A percentile compares a stretch with the other conserved stretches of the same genome.
Conservation (phyloP, 2,797 vertebrate genomes). For the Gallinago solitaria region DNA sequence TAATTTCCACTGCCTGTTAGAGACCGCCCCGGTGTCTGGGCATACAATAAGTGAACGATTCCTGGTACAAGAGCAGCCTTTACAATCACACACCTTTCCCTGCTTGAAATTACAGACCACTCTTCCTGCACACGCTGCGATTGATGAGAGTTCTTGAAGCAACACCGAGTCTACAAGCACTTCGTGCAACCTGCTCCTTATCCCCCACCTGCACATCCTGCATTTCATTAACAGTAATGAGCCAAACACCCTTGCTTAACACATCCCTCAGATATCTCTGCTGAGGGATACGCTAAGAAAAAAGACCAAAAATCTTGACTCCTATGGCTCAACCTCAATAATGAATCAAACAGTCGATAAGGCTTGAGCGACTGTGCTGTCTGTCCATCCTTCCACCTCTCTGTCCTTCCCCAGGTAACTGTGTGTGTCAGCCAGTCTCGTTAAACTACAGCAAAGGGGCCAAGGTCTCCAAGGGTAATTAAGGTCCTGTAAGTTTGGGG, state of each 20-base stretch:
- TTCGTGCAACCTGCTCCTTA: neutral
- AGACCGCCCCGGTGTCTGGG: fast-evolving
- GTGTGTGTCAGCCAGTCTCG: neutral
- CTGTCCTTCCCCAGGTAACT: neutral
- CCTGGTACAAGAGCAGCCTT: neutral
- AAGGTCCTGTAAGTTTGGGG: neutral
- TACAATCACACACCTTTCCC: neutral
- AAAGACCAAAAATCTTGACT: neutral
- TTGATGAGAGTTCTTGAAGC: neutral
- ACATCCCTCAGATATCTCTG: neutral
- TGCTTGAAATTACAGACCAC: neutral
- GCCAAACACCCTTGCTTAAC: neutral
- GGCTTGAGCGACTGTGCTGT: neutral
- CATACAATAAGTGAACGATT: fast-evolving
- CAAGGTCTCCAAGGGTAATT: neutral
- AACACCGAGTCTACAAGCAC: neutral
- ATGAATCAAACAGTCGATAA: neutral
- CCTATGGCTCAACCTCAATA: neutral
- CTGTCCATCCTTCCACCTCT: neutral
- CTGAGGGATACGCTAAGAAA: neutral
- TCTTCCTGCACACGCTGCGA: fast-evolving
- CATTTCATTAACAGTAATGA: neutral
- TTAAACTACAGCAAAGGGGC: neutral
- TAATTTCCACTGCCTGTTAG: neutral
- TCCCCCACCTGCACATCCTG: fast-evolving